Evolutionary conservation across 2,797 vertebrate species (phyloP).

Genomic region (Scomberomorus guttatus): DNA sequence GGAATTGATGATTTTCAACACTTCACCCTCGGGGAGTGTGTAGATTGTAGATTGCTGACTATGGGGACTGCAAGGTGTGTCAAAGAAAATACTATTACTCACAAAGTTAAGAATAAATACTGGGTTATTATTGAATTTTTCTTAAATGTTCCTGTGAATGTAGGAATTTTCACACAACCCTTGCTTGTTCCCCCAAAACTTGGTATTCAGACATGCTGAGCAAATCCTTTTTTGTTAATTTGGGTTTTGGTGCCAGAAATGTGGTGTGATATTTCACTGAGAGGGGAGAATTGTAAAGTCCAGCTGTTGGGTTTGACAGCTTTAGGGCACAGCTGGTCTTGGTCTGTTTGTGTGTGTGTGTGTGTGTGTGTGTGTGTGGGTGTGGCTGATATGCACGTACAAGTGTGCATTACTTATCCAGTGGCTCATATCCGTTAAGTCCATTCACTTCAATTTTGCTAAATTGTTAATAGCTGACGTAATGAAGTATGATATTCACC

Average conservation of each 20-base stretch:
- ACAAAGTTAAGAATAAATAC: neutral
- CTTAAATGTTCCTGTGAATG: slow-evolving; percentile 49
- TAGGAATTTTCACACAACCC: slow-evolving; percentile 61
- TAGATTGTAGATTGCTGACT: slow-evolving; percentile 49
- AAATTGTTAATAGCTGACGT: slow-evolving; percentile 39
- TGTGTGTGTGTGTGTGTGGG: neutral
- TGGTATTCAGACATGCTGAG: slow-evolving; percentile 69
- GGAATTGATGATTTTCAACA: slow-evolving; percentile 80
- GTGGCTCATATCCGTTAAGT: slow-evolving; percentile 12
- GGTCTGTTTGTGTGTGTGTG: slow-evolving; percentile 9
- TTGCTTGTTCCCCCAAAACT: slow-evolving; percentile 67
- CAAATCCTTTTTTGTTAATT: slow-evolving; percentile 84
- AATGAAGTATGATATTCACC: slow-evolving; percentile 15
- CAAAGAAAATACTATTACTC: slow-evolving; percentile 19
- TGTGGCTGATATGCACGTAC: slow-evolving; percentile 12
- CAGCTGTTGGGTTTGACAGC: slow-evolving; percentile 78
- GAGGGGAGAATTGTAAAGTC: slow-evolving; percentile 74
- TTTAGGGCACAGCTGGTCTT: slow-evolving; percentile 73
- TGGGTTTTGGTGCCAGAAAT: slow-evolving; percentile 79
- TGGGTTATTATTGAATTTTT: neutral
- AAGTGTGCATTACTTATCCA: slow-evolving; percentile 27
- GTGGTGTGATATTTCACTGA: slow-evolving; percentile 84
- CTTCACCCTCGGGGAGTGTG: slow-evolving; percentile 53
- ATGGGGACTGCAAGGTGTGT: slow-evolving; percentile 53
- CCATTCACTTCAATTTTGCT: slow-evolving; percentile 16